These are phyloP conservation scores for Hoplodrina blanda DNA, from an alignment of 2,888 invertebrate genomes.

Conservation along the genomic window DNA sequence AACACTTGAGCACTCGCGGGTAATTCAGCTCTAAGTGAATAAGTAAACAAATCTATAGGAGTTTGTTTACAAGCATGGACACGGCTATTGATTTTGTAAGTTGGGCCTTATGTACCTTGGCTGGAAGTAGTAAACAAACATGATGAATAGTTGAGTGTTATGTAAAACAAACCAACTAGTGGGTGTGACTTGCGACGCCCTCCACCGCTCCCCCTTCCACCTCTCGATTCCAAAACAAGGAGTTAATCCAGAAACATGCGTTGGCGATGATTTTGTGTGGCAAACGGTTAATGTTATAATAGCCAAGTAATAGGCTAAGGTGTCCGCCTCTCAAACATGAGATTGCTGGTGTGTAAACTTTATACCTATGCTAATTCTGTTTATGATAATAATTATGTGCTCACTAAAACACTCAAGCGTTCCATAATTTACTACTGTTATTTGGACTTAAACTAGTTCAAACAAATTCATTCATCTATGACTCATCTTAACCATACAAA, in stretches of 20 bases:
- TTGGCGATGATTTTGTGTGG: not conserved
- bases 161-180: constrained; percentile 7
- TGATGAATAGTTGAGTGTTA: constrained; percentile 6
- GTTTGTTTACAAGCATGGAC: constrained; percentile 56
- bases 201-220: too few species aligned
- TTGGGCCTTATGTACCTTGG: not conserved
- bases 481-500: constrained; percentile 29
- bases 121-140: constrained; percentile 5
- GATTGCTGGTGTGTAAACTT: too few species aligned
- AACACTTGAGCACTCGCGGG: constrained; percentile 33
- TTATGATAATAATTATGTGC: not conserved
- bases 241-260: not conserved
- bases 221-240: not conserved
- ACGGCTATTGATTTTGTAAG: constrained; percentile 43
- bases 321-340: too few species aligned
- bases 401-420: not conserved
- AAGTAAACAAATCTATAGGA: constrained; percentile 57
- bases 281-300: too few species aligned
- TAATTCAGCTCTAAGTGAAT: constrained; percentile 55
- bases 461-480: constrained; percentile 32
- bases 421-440: not conserved
- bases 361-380: too few species aligned
- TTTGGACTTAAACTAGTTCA: not conserved
- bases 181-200: not conserved
- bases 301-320: too few species aligned